Base-by-base conservation (phyloP, 1,140 invertebrate species). In the Drosophila tani region DNA sequence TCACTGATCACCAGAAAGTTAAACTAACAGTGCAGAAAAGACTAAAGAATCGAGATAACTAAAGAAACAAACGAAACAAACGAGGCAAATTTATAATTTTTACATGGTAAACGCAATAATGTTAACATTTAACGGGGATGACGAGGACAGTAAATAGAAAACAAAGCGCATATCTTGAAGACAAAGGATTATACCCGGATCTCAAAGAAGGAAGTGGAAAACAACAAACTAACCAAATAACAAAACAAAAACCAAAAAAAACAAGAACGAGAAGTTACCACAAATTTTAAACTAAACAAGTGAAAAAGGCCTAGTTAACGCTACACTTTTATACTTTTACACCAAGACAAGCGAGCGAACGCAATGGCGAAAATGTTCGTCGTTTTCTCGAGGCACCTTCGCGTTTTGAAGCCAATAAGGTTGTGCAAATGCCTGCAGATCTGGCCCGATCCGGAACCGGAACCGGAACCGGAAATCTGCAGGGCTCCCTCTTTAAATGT, bases 291-390 rank as follows among this genome's bases (percentile, higher is more conserved):
- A 76, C 71, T 58, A 79, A 60, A 79, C 19, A 50, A 78, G 74
- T 67, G 64, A 73, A 90, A 73, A 90, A 63, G 59, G 53, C 73
- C 70, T 79, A 71, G 74, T 71, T 66, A 56, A 84, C 74, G 81
- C 84, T 88, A 91, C 79, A 91, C 84, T 91, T 91, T 91, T 91
- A 87, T 91, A 91, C 88, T 91, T 91, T 91, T 91, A 91, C 88
- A 91, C 84, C 75, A 77, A 86, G 47, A 75, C 69, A 58, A 86
- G 53, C 53, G 62, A 76, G 15, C 17, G 17, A 71, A 82, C 66
- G 69, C 53, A 78, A 65, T 60, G 55, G 53, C 56, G 32, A 66
- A 73, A 55, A 71, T 38, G 46, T n/a, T 56, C 45, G 56, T 74
- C 59, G 55, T 69, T 77, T 86, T 87, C 74, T 77, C 64, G 79